phyloP scores from a whole-genome alignment of 1,140 invertebrate genomes.

The Eriosoma lanigerum region DNA sequence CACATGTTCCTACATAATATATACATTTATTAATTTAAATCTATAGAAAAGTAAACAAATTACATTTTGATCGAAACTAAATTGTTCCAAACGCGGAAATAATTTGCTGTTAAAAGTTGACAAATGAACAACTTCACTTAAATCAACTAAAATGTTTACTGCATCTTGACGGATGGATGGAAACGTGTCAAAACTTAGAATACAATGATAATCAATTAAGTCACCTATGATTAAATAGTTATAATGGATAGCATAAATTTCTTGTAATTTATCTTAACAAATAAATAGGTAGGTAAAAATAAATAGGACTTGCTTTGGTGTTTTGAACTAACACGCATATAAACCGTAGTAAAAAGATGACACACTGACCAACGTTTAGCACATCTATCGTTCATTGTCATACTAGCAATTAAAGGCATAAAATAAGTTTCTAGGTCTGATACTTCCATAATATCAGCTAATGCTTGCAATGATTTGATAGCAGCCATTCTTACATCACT shows the following conservation, averaged over 20 bases:
- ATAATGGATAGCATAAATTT: background rate
- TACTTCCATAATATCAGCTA: conserved; percentile 42
- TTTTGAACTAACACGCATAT: conserved; percentile 34
- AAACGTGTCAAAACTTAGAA: conserved; percentile 13
- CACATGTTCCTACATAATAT: conserved; percentile 14
- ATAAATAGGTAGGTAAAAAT: background rate
- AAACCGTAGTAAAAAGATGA: conserved; percentile 33
- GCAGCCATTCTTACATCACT: conserved; percentile 23
- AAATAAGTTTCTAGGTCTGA: conserved; percentile 2
- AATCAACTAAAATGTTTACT: conserved; percentile 8
- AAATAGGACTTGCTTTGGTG: conserved; percentile 3
- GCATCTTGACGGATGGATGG: conserved; percentile 32
- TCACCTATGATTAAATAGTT: conserved; percentile 6
- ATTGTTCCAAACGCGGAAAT: conserved; percentile 23
- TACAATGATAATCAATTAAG: conserved; percentile 27
- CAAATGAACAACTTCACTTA: conserved; percentile 28
- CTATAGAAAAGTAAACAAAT: background rate
- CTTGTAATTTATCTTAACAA: too few species aligned
- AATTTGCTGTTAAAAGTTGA: conserved; percentile 31
- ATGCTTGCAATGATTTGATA: conserved; percentile 22
- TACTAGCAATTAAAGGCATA: conserved; percentile 30
- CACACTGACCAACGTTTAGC: conserved; percentile 31
- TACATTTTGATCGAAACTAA: conserved; percentile 41
- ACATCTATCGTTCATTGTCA: conserved; percentile 15
- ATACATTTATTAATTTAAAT: conserved; percentile 25